Evolutionary conservation across 37 sponge, comb jelly and placozoan species (phyloP).

Genomic region (Geodia barretti): DNA sequence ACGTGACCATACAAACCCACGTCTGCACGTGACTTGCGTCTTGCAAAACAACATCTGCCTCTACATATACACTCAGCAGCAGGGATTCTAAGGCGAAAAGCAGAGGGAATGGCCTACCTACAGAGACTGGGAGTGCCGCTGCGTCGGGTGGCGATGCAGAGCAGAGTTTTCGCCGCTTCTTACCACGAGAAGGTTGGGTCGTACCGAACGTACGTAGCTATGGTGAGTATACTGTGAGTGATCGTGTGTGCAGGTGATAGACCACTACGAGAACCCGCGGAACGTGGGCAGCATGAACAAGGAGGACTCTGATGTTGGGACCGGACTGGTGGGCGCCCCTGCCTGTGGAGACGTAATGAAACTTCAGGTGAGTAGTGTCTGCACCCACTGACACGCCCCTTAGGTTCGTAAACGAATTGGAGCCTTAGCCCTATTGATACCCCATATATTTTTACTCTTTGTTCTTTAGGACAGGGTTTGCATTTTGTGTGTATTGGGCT

Average conservation of each 20-base stretch:
- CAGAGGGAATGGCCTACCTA: slow-evolving; percentile 31
- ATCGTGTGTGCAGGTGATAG: slow-evolving; percentile 72
- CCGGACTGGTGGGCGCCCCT: slow-evolving; percentile 97
- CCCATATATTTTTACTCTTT: too few relatives aligned
- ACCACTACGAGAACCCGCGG: slow-evolving; percentile 97
- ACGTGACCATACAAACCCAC: neutral
- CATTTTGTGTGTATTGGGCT: too few relatives aligned
- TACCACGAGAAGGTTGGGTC: slow-evolving; percentile 72
- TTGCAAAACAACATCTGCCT: neutral
- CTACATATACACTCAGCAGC: neutral
- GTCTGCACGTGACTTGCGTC: neutral
- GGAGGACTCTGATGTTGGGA: slow-evolving; percentile 80
- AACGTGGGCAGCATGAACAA: slow-evolving; percentile 93
- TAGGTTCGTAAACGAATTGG: neutral
- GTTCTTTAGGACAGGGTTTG: too few relatives aligned
- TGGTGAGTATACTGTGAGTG: neutral
- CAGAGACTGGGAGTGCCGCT: slow-evolving; percentile 16
- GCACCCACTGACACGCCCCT: neutral
- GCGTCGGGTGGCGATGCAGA: slow-evolving; percentile 2
- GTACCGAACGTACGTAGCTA: neutral
- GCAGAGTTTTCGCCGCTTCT: slow-evolving; percentile 38
- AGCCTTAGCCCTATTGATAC: neutral
- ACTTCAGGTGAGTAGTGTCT: slow-evolving; percentile 61
- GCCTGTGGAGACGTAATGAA: slow-evolving; percentile 99
- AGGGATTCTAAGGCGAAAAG: too few relatives aligned